Evolutionary conservation across 2,113 vertebrate genomes (phyloP), one percentile per base, ranked within the genome.

Genomic region (Chrysemys picta): DNA sequence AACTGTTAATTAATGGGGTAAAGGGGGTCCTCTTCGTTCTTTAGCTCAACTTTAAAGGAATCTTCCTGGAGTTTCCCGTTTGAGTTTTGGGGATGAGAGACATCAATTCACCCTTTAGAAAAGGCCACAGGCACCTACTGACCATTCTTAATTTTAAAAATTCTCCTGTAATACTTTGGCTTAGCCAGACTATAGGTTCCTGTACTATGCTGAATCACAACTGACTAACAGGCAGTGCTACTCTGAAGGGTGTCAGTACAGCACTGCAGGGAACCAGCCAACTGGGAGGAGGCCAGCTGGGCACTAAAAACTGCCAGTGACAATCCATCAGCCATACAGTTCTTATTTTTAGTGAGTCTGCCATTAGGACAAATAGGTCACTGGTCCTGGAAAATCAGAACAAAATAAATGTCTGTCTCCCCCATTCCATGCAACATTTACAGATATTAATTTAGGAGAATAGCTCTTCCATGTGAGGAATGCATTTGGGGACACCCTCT

Each of bases 71-170:
- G 84, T 94, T 97, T 95, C 96, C 90, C 82, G 90, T 96, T 97
- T 97, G 95, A 97, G 96, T 94, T 97, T 95, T 94, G 82, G 91
- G 95, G 95, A 97, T 96, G 93, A 97, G 95, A 88, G 85, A 97
- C 95, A 96, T 97, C 97, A 97, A 92, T 97, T 93, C 87, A 45
- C 91, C 84, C 95, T 97, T 97, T 96, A 17, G 84, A 96, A 95
- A 95, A 97, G 97, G 96, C 95, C 95, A 94, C 91, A 82, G 94
- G 91, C 96, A 95, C 96, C 95, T 93, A 96, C 96, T 94, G 96
- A 92, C 95, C 95, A 81, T 78, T 80, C 93, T 97, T 91, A 94
- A 94, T 97, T 97, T 97, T 65, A 65, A 96, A 97, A 97, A 95
- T 96, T 96, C 96, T 87, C 90, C 16, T 84, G 76, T 53, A 94